A percentile compares a stretch with the other conserved stretches of the same genome.
Evolutionary conservation across 1,140 invertebrate species (phyloP).

Genomic region (Lanistes nyassanus): DNA sequence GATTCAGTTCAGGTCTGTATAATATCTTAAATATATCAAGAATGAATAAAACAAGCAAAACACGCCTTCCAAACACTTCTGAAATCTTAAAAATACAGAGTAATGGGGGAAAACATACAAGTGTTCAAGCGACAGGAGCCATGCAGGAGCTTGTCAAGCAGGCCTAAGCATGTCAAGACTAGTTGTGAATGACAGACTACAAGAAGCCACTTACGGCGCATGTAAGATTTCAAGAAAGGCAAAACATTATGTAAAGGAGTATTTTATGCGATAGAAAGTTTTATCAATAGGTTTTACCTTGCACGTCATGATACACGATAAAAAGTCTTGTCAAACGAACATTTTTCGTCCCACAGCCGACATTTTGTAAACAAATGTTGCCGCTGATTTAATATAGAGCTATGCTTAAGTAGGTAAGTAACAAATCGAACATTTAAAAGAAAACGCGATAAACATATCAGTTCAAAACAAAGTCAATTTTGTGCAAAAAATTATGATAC

Average conservation of each 20-base stretch:
- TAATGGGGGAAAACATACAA: not conserved
- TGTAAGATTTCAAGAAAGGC: too few species aligned
- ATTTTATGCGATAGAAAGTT: not conserved
- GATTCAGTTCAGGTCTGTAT: too few species aligned
- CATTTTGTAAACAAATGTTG: constrained; percentile 26
- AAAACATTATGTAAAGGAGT: not conserved
- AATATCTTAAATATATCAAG: not conserved
- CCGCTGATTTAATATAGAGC: constrained; percentile 11
- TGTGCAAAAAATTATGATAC: not conserved
- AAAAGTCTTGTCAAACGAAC: constrained; percentile 1
- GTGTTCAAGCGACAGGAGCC: not conserved
- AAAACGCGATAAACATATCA: too few species aligned
- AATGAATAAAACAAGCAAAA: not conserved
- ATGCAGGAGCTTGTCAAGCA: not conserved
- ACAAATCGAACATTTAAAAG: not conserved
- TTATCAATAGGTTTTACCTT: constrained; percentile 7
- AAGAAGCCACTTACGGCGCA: too few species aligned
- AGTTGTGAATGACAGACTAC: not conserved
- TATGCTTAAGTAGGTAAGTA: not conserved
- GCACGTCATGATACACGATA: constrained; percentile 20
- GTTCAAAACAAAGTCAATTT: not conserved
- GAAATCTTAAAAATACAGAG: not conserved
- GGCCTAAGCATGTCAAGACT: constrained; percentile 17
- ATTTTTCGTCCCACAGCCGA: constrained; percentile 10
- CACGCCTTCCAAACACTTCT: constrained; percentile 11